Evolutionary conservation across 2,113 vertebrate genomes (phyloP), one percentile per base, ranked within the genome.

Genomic region (Caracal caracal): DNA sequence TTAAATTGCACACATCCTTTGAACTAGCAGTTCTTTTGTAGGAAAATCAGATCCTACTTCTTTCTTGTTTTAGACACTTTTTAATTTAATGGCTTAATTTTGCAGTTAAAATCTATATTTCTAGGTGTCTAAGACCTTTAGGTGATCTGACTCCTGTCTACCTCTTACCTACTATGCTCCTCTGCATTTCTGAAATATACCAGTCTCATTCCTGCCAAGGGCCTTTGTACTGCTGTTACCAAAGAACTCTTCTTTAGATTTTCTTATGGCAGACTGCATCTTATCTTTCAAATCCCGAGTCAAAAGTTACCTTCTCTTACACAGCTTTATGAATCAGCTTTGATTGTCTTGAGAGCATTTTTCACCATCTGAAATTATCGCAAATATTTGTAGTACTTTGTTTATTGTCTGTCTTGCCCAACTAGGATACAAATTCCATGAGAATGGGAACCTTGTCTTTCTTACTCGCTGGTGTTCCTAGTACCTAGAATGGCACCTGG

Each of bases 1-100:
- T 86, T 95, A 78, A 93, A 65, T 85, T 76, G 24, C 53, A 30
- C 33, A 84, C 53, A 71, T 5, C 13, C 56, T 83, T 96, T 93
- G 59, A 92, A n/a, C 16, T 89, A 70, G 13, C 20, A 66, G 1
- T 88, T 93, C 30, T 91, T 86, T 89, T 63, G 61, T 84, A 68
- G 68, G 49, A 90, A 73, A 92, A 68, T 92, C 15, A 81, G 28
- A 70, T 94, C 13, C 49, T 73, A 43, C 3, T 96, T 30, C 59
- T 94, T 92, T 28, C 35, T 92, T 82, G 11, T 80, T 71, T 88
- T 43, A 92, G 93, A 59, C 17, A 3, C 33, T 75, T 47, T 43
- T 47, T 43, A 71, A 49, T 70, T 35, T 56, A 88, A 56, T 83
- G 28, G 11, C 80, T 92, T 92, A 63, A 49, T 90, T 89, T 93